Evolutionary conservation across 2,888 invertebrate genomes (phyloP).

Genomic region (Trachelus iudaicus): DNA sequence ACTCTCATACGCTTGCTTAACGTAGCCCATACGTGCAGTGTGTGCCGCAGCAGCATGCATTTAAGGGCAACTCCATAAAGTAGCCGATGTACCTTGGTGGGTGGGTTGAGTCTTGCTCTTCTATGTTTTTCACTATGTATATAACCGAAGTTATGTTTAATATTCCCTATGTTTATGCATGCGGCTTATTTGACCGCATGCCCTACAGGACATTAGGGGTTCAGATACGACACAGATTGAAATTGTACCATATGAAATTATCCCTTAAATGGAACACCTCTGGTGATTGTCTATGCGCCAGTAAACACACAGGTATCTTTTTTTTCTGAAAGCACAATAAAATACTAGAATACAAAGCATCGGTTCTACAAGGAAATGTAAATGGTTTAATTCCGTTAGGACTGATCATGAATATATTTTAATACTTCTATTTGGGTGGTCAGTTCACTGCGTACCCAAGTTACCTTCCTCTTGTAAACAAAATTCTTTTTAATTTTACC

Average conservation of each 20-base stretch:
- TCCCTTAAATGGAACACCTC: neutral
- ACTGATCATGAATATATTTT: neutral
- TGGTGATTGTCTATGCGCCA: neutral
- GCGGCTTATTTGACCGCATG: neutral
- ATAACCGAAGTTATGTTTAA: neutral
- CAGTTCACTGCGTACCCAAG: neutral
- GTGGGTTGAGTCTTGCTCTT: neutral
- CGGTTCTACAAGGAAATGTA: neutral
- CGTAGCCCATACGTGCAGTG: neutral
- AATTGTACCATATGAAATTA: neutral
- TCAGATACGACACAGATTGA: neutral
- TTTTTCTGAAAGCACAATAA: neutral
- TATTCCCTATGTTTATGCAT: constrained; percentile 6
- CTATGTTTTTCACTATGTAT: neutral
- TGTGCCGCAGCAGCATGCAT: neutral
- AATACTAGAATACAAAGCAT: neutral
- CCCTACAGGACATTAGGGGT: neutral
- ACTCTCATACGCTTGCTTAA: neutral
- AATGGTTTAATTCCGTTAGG: neutral
- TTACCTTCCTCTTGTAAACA: neutral
- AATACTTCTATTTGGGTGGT: neutral
- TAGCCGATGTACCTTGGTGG: constrained; percentile 8
- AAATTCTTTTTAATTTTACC: neutral
- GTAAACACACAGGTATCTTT: neutral
- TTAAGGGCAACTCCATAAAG: constrained; percentile 9